Evolutionary conservation across 2,888 invertebrate genomes (phyloP), one percentile per base, ranked within the genome.

Genomic region (Meteorus colon): DNA sequence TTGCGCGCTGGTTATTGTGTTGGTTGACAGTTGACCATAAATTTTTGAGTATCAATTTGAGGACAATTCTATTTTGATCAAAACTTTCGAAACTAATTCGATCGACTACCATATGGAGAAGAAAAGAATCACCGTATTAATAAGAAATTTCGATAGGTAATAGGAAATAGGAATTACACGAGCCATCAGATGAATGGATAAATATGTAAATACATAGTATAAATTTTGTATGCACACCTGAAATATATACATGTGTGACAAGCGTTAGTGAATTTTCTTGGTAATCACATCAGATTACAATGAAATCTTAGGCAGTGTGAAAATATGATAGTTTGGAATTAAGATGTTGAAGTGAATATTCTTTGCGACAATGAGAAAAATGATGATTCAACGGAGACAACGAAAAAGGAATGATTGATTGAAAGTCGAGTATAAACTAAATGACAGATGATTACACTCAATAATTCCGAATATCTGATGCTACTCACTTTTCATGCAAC

Each of bases 401-500:
- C n/a, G 55, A 3, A 0, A n/a, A 63, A 51, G 69, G 68, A 69
- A 16, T 69, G 4, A 48, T 24, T 16, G 24, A 29, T 67, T 45
- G 5, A 27, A 37, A 19, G 27, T 34, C 2, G 34, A 34, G 34
- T 34, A 8, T 34, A 0, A 6, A 34, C 34, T 34, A 34, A 34
- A 34, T 34, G 8, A 8, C 8, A 34, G 8, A 34, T 34, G 34
- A 34, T 34, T 34, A 34, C 8, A 34, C 34, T 34, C 5, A 34
- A 34, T 8, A 34, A 34, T 34, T 4, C 0, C 4, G 2, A 34
- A 34, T 2, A 34, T 41, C 12, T 3, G 1, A 67, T 31, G 51
- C 12, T 12, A 84, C 86, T 85, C 76, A 89, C 89, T 94, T 92
- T 85, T 94, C 92, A 90, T 98, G 95, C 93, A 97, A 94, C 84